phyloP scores from a whole-genome alignment of 2,797 vertebrate species.

The Myotis planiceps region DNA sequence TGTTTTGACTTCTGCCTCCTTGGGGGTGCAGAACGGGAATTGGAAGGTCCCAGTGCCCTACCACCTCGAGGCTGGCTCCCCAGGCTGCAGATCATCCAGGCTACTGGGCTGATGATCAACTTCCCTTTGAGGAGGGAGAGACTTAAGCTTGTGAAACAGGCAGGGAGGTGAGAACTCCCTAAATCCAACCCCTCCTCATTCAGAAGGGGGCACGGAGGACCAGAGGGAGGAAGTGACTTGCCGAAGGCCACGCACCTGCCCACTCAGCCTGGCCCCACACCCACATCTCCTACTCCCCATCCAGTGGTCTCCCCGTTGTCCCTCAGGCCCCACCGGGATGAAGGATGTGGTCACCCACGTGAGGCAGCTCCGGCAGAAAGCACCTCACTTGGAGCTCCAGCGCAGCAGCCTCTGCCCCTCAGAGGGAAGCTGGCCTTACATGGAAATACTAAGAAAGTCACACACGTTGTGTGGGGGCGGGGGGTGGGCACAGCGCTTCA shows the following conservation, averaged over 20 bases:
- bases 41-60: neutral
- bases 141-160: neutral
- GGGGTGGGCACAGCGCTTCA: neutral
- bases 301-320: neutral
- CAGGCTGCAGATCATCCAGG: neutral
- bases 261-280: neutral
- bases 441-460: slow-evolving; percentile 65
- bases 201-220: neutral
- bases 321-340: neutral
- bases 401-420: neutral
- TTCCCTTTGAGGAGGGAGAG: slow-evolving; percentile 1
- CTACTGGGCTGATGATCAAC: neutral
- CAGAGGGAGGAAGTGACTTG: neutral
- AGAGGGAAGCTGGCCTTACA: slow-evolving; percentile 54
- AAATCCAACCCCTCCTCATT: neutral
- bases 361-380: neutral
- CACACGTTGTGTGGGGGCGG: neutral
- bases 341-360: rapidly evolving
- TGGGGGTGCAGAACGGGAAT: neutral
- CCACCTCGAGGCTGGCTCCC: neutral
- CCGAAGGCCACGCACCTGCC: neutral
- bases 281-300: neutral
- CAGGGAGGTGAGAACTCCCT: neutral
- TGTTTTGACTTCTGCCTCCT: neutral
- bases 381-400: neutral